A percentile compares a stretch with the other conserved stretches of the same genome.
These are phyloP conservation scores for Tachysurus fulvidraco DNA, from an alignment of 2,113 vertebrate genomes.

Conservation along the genomic window DNA sequence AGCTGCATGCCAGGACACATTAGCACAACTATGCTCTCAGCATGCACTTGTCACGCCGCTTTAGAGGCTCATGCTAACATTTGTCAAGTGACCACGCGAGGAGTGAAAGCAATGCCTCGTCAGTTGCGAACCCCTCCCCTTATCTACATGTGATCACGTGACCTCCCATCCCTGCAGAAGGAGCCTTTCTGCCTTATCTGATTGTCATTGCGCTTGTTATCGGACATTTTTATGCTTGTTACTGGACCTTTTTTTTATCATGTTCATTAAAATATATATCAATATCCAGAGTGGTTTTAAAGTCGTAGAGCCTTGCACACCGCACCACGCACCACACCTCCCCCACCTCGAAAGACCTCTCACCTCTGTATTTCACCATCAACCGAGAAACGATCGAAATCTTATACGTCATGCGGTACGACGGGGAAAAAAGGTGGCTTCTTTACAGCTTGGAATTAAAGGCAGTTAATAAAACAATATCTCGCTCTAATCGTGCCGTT, in stretches of 20 bases:
- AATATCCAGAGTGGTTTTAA: no score
- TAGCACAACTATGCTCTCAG: slow-evolving; percentile 98
- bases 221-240: not conserved
- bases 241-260: not conserved
- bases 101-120: slow-evolving; percentile 79
- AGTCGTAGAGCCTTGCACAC: no score
- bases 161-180: slow-evolving; percentile 21
- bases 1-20: slow-evolving; percentile 98
- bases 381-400: not conserved
- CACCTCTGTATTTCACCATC: no score
- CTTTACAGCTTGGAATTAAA: not conserved
- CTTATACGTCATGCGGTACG: not conserved
- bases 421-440: not conserved
- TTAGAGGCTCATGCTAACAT: slow-evolving; percentile 90
- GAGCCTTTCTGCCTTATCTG: not conserved
- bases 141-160: not conserved
- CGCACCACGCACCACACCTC: no score
- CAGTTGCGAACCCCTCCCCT: slow-evolving; percentile 48
- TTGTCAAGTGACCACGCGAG: slow-evolving; percentile 88
- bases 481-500: not conserved
- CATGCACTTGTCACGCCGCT: slow-evolving; percentile 94
- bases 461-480: not conserved
- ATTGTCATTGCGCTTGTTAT: not conserved
- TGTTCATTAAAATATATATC: not conserved
- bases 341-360: no score